Percentiles rank a stretch among this genome's conserved stretches.
phyloP scores from a whole-genome alignment of 2,113 vertebrate genomes.

The Hypocryptadius cinnamomeus region DNA sequence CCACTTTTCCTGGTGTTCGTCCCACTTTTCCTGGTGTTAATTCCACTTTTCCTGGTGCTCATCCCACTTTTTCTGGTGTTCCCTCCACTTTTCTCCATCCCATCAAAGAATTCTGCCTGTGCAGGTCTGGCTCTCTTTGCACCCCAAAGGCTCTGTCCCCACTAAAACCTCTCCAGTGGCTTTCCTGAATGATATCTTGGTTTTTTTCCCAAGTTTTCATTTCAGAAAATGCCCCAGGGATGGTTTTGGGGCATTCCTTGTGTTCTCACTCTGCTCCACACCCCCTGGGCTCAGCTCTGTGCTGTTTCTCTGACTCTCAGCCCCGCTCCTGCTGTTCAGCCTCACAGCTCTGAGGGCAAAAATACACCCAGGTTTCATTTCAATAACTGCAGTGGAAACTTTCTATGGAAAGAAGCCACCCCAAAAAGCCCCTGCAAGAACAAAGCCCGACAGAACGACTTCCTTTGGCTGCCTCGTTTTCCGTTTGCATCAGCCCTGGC shows the following conservation, averaged over 20 bases:
- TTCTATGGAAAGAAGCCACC: constrained; percentile 63
- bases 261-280: background rate
- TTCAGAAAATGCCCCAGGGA: accelerated
- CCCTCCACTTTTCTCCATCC: background rate
- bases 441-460: constrained; percentile 43
- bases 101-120: background rate
- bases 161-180: background rate
- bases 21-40: too few relatives aligned
- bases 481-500: constrained; percentile 53
- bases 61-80: background rate
- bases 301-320: background rate
- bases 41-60: too few relatives aligned
- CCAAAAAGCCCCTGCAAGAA: constrained; percentile 46
- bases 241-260: background rate
- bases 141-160: background rate
- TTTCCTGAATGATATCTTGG: background rate
- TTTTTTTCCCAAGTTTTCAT: background rate
- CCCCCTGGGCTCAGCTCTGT: background rate
- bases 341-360: background rate
- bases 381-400: constrained; percentile 68
- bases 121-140: background rate
- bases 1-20: accelerated
- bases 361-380: constrained; percentile 1
- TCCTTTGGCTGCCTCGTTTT: constrained; percentile 47
- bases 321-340: background rate